Conservation (phyloP, 2,888 invertebrate genomes). For the Mesorhabditis sp. region DNA sequence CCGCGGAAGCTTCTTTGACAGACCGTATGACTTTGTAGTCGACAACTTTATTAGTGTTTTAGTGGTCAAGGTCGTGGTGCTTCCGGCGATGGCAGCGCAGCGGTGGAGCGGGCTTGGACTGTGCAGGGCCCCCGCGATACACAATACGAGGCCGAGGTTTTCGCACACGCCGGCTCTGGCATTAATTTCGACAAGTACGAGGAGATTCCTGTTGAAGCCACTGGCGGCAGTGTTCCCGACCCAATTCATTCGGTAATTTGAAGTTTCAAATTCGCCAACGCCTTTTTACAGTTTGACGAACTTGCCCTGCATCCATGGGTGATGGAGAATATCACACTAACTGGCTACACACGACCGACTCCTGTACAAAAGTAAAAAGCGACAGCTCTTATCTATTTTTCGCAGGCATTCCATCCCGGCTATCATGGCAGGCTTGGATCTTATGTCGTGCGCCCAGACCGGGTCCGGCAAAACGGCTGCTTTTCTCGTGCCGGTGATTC, state of each 20-base stretch:
- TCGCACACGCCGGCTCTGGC: constrained; percentile 68
- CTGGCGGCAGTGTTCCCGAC: constrained; percentile 85
- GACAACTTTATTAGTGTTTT: too few relatives aligned
- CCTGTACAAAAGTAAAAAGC: constrained; percentile 57
- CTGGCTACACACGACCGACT: constrained; percentile 61
- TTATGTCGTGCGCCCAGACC: constrained; percentile 77
- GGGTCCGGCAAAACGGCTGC: constrained; percentile 68
- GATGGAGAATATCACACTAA: constrained; percentile 59
- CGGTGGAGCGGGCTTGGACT: constrained; percentile 23
- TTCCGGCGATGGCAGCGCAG: too few relatives aligned
- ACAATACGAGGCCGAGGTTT: constrained; percentile 68
- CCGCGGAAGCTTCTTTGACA: too few relatives aligned
- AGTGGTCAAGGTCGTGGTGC: too few relatives aligned
- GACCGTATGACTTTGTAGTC: too few relatives aligned
- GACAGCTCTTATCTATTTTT: constrained; percentile 3
- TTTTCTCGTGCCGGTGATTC: constrained; percentile 92
- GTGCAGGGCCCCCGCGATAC: constrained; percentile 31
- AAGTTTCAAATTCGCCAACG: too few relatives aligned
- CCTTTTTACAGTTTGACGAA: constrained; percentile 46
- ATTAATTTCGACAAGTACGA: constrained; percentile 99
- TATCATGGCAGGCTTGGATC: constrained; percentile 72
- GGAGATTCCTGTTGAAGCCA: constrained; percentile 99
- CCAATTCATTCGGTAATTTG: constrained; percentile 77
- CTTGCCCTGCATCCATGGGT: constrained; percentile 55
- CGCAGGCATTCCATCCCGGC: constrained; percentile 99